Base-by-base conservation (phyloP, 2,113 vertebrate species). In the Speoplatyrhinus poulsoni region DNA sequence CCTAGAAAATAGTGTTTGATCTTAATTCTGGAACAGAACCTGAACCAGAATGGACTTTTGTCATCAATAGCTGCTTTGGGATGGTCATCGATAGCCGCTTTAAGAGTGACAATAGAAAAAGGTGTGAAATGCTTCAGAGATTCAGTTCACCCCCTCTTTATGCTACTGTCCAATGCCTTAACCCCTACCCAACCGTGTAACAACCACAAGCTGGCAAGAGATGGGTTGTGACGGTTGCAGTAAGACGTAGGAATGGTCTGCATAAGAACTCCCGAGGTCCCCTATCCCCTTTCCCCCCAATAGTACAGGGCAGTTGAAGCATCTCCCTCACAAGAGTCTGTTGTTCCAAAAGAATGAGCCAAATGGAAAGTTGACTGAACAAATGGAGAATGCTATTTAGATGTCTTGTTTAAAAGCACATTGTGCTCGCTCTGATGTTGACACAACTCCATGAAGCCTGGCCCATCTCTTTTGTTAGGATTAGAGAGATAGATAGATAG, bases 81-180 rank as follows among this genome's bases (percentile, higher is more conserved):
- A 66, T 58, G 13, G 65, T 77, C 26, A 26, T 26, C 26, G 26
- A 26, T 26, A 41, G 36, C 36, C 78, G 74, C 72, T 80, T 77
- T 75, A 71, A 58, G 60, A 81, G 64, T 9, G 61, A 72, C 66
- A 56, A 54, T 55, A 59, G 70, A 69, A 74, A 77, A 57, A 12
- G 65, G 65, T 16, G 10, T 47, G 67, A 76, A 60, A 17, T 65
- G 70, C 65, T 81, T 77, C 26, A 53, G 79, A 81, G 73, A 77
- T 60, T 26, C 9, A 70, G 72, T 73, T 41, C 73, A 53, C 79
- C 78, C 76, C 87, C 79, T 80, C 74, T 75, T 63, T 10, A 77
- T 41, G 68, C 86, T 87, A 87, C 86, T 83, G 87, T 88, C 83
- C 70, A 80, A 91, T 91, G 92, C 92, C 92, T 93, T 93, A 93